Evolutionary conservation across 2,797 vertebrate species (phyloP), one percentile per base, ranked within the genome.

Genomic region (Artibeus lituratus): DNA sequence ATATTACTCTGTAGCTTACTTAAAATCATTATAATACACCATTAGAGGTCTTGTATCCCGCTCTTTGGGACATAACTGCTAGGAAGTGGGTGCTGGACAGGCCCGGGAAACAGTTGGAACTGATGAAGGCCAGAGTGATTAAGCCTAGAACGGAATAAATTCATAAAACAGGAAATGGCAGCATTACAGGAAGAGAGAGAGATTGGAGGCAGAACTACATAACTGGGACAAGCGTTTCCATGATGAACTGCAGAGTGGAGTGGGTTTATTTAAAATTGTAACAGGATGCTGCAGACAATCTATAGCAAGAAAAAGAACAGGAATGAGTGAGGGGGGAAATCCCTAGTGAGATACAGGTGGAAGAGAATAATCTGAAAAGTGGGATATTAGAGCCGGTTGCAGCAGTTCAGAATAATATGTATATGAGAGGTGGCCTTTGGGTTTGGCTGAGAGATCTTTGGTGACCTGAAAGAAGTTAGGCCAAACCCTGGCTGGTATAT

Each of bases 101-200:
- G 39, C 73, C 92, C 22, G 59, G 55, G 87, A 73, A 84, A 44
- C 53, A 59, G 35, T 53, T 95, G 53, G 19, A 53, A 86, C 53
- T 92, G 87, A 53, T 59, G 67, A 85, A 91, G 42, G 9, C 47
- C 47, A 87, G 55, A 93, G 47, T 88, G 67, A 26, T 87, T 35
- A 70, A 81, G 49, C 24, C 73, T 88, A 47, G 47, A 73, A 24
- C 32, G 78, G 47, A 59, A 39, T 53, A 51, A 19, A 76, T 70
- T 91, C 51, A 62, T 91, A 32, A 92, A 90, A 42, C 47, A 69
- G n/a, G 44, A 95, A 96, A 37, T 77, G 32, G 59, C 26, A 91
- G 32, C 73, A 37, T 81, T 93, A 29, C 29, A 51, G 65, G 80
- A 85, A 51, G 53, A 76, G 53, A 83, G 5, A n/a, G 51, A 39